Base-by-base conservation (phyloP, 2,888 invertebrate species). In the Stenchaetothrips biformis region DNA sequence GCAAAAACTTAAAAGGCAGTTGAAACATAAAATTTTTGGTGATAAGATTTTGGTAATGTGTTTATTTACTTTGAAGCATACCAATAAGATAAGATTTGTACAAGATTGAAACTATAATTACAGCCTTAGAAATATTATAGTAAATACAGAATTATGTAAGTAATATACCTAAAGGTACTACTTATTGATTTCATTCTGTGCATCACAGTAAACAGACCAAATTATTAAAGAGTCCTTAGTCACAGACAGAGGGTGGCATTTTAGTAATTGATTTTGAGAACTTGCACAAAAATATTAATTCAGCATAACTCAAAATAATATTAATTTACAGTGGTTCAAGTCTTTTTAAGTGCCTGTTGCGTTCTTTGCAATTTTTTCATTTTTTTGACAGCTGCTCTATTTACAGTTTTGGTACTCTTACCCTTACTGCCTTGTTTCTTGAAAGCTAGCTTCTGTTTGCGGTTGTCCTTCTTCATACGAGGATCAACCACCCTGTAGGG, bases 401-500 rank as follows among this genome's bases (percentile, higher is more conserved):
- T 80, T 81, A 49, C 79, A 80, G 3, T 59, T 79, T 78, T 81
- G 80, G 78, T 80, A 79, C 80, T 53, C 79, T 85, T 86, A 84
- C 87, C 86, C 67, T 81, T 81, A 84, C 87, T 86, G 83, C 86
- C 87, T 82, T 84, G 82, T 79, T 83, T 84, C 83, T 84, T 84
- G 67, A 85, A 86, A 6, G 82, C 81, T 84, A 86, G 49, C 85
- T 85, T 81, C 85, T 85, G 81, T 85, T 90, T 59, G 89, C 93
- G 90, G 85, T 93, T 88, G 86, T 99, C 99, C 87, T 98, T 98
- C 88, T 98, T 99, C 94, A 98, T 93, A 83, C 99, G 90, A 1
- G 94, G 92, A 90, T 99, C 99, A 7, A 99, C 99, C n/a, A 98
- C 93, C 87, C 93, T 96, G 87, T 94, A 98, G 53, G 91, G 93